phyloP scores from a whole-genome alignment of 2,888 invertebrate genomes.

The Apoda limacodes region DNA sequence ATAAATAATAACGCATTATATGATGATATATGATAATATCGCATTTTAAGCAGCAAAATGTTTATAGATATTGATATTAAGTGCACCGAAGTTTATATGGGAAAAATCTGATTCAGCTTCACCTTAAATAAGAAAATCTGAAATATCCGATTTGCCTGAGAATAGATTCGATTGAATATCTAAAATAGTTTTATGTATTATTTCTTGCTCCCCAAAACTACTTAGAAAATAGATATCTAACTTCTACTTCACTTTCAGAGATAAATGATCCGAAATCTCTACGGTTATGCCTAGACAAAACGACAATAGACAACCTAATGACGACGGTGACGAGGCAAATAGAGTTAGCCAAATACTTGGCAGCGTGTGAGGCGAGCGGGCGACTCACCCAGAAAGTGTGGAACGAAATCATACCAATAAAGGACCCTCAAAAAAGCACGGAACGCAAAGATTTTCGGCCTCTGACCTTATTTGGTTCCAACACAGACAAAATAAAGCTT shows the following conservation, averaged over 20 bases:
- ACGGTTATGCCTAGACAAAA: constrained; percentile 77
- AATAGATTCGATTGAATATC: no score
- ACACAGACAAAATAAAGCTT: constrained; percentile 75
- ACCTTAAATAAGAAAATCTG: no score
- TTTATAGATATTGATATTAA: no score
- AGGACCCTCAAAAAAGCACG: constrained; percentile 20
- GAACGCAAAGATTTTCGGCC: constrained; percentile 45
- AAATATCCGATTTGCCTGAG: no score
- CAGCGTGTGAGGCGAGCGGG: constrained; percentile 71
- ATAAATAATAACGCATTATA: no score
- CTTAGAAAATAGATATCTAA: no score
- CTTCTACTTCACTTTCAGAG: constrained; percentile 34
- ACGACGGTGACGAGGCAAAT: constrained; percentile 84
- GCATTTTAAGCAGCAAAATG: no score
- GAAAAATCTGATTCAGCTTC: no score
- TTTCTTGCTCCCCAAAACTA: no score
- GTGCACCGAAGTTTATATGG: no score
- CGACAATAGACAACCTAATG: constrained; percentile 81
- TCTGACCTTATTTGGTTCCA: constrained; percentile 79
- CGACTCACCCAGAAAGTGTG: constrained; percentile 47
- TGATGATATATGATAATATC: no score
- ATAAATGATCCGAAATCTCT: constrained; percentile 65
- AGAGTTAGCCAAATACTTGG: constrained; percentile 81
- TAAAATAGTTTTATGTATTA: no score
- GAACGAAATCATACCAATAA: constrained; percentile 43